Evolutionary conservation across 2,888 invertebrate species (phyloP).

Genomic region (Lithosia quadra): DNA sequence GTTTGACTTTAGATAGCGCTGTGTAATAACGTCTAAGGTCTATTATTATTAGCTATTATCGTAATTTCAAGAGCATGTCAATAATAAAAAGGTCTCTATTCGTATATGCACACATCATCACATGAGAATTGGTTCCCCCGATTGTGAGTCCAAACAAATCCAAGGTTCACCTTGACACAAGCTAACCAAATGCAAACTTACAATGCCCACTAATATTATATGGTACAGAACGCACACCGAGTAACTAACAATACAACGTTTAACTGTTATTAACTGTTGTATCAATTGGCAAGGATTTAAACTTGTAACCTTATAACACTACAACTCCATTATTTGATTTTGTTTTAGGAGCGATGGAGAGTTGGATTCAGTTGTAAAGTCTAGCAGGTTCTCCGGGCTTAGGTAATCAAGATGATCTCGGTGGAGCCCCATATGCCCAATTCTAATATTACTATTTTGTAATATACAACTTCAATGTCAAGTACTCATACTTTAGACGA

Average conservation of each 20-base stretch:
- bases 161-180: constrained; percentile 73
- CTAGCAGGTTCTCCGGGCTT: too few relatives aligned
- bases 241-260: constrained; percentile 49
- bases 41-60: constrained; percentile 4
- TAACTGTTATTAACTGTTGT: constrained; percentile 38
- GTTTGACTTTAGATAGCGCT: not conserved
- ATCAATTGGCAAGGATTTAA: constrained; percentile 34
- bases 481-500: too few relatives aligned
- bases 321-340: constrained; percentile 31
- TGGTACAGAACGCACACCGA: constrained; percentile 32
- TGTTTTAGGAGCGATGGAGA: too few relatives aligned
- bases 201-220: constrained; percentile 57
- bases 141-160: constrained; percentile 61
- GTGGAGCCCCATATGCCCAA: too few relatives aligned
- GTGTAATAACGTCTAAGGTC: not conserved
- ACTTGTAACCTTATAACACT: constrained; percentile 47
- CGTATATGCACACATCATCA: constrained; percentile 13
- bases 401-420: too few relatives aligned
- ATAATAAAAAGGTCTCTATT: constrained; percentile 31
- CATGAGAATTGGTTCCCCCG: constrained; percentile 64
- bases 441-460: too few relatives aligned
- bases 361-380: too few relatives aligned
- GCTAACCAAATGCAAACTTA: constrained; percentile 61
- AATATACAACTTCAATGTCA: too few relatives aligned
- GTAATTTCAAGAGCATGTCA: constrained; percentile 22